Conservation (phyloP, 1,140 invertebrate genomes). For the Bombus sylvicola region DNA sequence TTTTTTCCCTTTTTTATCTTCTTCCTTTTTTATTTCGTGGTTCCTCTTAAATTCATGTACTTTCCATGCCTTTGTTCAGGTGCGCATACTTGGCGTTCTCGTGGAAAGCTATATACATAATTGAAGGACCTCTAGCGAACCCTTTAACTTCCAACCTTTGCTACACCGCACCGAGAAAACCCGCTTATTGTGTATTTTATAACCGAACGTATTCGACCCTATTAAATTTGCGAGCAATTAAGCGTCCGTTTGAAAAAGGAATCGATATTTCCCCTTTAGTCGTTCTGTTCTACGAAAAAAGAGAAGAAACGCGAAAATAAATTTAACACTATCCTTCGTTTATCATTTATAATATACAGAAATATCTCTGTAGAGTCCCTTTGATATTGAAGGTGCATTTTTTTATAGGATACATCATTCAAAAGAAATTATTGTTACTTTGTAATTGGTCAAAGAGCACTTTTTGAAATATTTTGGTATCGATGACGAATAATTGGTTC, state of each 20-base stretch:
- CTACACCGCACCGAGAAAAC: background rate
- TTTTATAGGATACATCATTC: background rate
- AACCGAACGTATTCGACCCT: background rate
- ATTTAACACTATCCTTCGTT: background rate
- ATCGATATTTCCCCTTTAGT: background rate
- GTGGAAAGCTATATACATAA: slow-evolving; percentile 36
- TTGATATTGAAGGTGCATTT: background rate
- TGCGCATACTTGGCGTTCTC: slow-evolving; percentile 17
- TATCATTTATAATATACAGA: background rate
- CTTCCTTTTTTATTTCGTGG: background rate
- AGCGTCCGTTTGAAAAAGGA: background rate
- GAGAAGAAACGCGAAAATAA: background rate
- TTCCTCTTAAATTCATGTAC: slow-evolving; percentile 45
- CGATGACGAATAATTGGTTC: background rate
- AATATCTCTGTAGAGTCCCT: background rate
- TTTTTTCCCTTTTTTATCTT: background rate
- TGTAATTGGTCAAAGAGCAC: background rate
- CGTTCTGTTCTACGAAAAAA: too few species aligned
- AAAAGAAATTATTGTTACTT: background rate
- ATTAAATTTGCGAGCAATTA: background rate
- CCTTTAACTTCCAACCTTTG: background rate
- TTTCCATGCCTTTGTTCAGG: slow-evolving; percentile 46
- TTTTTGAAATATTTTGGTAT: background rate
- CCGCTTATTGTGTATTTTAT: slow-evolving; percentile 18
- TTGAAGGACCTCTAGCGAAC: slow-evolving; percentile 17